These are phyloP conservation scores for Geodia barretti DNA, from an alignment of 37 sponge, comb jelly and placozoan species.

Conservation along the genomic window DNA sequence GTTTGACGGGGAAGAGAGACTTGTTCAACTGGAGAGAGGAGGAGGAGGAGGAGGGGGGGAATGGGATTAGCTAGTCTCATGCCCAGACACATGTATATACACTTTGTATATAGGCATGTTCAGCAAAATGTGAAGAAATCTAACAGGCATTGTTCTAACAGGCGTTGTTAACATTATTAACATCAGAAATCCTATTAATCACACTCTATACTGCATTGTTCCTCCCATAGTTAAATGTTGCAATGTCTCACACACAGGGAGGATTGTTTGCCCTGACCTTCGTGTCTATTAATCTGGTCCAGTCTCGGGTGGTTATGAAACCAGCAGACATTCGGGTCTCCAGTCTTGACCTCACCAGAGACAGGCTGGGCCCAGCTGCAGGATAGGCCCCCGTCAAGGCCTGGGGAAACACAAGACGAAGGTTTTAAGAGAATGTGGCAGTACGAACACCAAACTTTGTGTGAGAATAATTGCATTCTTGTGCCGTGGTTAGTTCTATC, in stretches of 20 bases:
- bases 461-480: too few relatives aligned
- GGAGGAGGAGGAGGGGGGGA: neutral
- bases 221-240: neutral
- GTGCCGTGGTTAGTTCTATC: too few relatives aligned
- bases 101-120: neutral
- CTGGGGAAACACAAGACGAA: conserved; percentile 3
- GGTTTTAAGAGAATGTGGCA: neutral
- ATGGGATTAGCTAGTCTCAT: neutral
- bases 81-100: neutral
- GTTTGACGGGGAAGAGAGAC: conserved; percentile 43
- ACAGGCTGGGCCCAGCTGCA: conserved; percentile 11
- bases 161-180: neutral
- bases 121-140: neutral
- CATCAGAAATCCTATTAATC: neutral
- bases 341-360: conserved; percentile 27
- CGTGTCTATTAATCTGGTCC: conserved; percentile 44
- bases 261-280: conserved; percentile 32
- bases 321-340: conserved; percentile 9
- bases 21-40: conserved; percentile 36
- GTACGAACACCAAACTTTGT: too few relatives aligned
- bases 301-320: conserved; percentile 65
- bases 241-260: neutral
- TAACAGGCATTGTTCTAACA: neutral
- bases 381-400: conserved; percentile 14
- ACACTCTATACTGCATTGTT: neutral